A percentile compares a stretch with the other conserved stretches of the same genome.
phyloP scores from a whole-genome alignment of 1,140 invertebrate species.

The Procambarus virginalis region DNA sequence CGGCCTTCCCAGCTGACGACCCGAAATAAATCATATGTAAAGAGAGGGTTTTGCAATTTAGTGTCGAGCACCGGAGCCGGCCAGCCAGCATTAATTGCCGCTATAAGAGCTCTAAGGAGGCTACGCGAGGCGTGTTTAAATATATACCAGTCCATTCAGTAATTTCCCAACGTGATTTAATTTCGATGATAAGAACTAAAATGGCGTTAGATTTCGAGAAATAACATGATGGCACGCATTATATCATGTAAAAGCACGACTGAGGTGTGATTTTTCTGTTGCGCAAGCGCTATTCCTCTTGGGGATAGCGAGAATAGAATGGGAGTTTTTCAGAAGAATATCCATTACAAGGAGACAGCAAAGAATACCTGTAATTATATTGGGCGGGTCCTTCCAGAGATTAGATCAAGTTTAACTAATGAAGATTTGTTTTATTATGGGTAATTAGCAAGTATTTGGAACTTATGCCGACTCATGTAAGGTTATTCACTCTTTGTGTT shows the following conservation, averaged over 20 bases:
- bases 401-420: slow-evolving; percentile 21
- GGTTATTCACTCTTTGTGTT: background rate
- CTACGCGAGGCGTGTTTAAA: slow-evolving; percentile 36
- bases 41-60: slow-evolving; percentile 3
- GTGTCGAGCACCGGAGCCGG: background rate
- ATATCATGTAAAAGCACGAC: background rate
- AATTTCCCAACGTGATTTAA: slow-evolving; percentile 28
- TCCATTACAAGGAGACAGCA: slow-evolving; percentile 34
- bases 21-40: background rate
- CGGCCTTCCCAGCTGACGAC: background rate
- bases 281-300: background rate
- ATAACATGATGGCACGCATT: slow-evolving; percentile 9
- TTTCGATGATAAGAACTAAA: slow-evolving; percentile 23
- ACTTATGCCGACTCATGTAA: background rate
- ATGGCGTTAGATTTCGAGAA: slow-evolving; percentile 26
- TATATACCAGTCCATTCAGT: slow-evolving; percentile 24
- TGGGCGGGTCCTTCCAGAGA: slow-evolving; percentile 40
- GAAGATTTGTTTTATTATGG: slow-evolving; percentile 37
- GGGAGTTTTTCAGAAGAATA: slow-evolving; percentile 28
- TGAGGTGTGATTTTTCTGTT: slow-evolving; percentile 39
- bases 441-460: slow-evolving; percentile 13
- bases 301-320: slow-evolving; percentile 6
- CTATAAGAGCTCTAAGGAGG: slow-evolving; percentile 23
- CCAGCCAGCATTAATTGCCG: slow-evolving; percentile 21
- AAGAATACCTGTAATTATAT: slow-evolving; percentile 44